Base-by-base conservation (phyloP, 2,797 vertebrate species). In the Karalla daura region DNA sequence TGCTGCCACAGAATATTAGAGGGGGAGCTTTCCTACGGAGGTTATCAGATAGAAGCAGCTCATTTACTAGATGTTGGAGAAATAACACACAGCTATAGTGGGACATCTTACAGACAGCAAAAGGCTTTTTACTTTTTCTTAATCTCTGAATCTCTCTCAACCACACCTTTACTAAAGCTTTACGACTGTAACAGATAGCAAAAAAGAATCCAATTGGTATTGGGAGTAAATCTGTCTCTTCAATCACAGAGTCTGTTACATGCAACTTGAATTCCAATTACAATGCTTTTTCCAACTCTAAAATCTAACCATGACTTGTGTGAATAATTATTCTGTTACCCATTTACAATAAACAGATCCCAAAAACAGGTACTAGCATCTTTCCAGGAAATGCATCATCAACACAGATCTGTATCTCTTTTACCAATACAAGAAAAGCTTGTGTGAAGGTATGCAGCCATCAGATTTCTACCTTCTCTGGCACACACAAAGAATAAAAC, bases 41-140 rank as follows among this genome's bases (percentile, higher is more conserved):
- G n/a, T n/a, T n/a, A n/a, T n/a, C n/a, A n/a, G n/a, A n/a, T n/a
- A n/a, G n/a, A n/a, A n/a, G 5, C 12, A 28, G 14, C 51, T 67
- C 3, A 60, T 64, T 46, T 66, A n/a, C 14, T 35, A 62, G 39
- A 37, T 65, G 44, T 45, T 13, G 30, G 39, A 71, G 54, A 33
- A 35, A 28, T 5, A 18, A 17, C 4, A 53, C 13, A 66, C 21
- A 18, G 14, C 35, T 45, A 47, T 14, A 32, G 14, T 30, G n/a
- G 50, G 10, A 10, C 27, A 51, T 32, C 25, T 33, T 13, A 50
- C 13, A 18, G 24, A 35, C 7, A 21, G 21, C 11, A 51, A 24
- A 59, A 25, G 39, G 20, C 17, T 24, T 4, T 15, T 54, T 2
- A 11, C 49, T 1, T 54, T 58, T 53, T 50, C 51, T 62, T 37